Percentiles rank a stretch among this genome's conserved stretches.
phyloP scores from a whole-genome alignment of 2,888 invertebrate genomes.

The Nemoura dubitans region DNA sequence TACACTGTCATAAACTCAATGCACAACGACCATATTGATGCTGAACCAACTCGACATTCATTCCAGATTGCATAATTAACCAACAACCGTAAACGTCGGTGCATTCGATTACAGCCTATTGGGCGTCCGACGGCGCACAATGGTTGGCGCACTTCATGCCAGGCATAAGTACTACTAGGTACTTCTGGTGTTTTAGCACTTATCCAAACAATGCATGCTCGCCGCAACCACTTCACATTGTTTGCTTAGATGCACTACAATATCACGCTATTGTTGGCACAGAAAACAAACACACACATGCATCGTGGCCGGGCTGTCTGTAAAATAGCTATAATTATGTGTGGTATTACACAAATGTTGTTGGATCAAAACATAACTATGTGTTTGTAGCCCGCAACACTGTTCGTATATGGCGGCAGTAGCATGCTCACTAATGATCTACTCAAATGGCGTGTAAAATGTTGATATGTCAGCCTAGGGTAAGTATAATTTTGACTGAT shows the following conservation, averaged over 20 bases:
- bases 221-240: background rate
- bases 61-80: background rate
- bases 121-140: too few species aligned
- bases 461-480: background rate
- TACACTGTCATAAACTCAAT: background rate
- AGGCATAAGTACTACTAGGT: background rate
- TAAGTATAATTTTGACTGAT: background rate
- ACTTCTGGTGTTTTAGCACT: background rate
- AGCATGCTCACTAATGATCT: background rate
- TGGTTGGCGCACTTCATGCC: background rate
- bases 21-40: too few species aligned
- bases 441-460: background rate
- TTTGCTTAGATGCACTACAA: background rate
- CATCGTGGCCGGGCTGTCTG: background rate
- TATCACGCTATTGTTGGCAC: background rate
- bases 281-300: background rate
- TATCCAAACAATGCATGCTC: background rate
- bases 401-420: background rate
- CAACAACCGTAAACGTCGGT: background rate
- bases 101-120: background rate
- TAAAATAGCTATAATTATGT: background rate
- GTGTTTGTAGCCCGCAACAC: background rate
- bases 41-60: background rate
- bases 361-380: background rate
- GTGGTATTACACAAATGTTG: background rate